Conservation (phyloP, 53 echinoderm and acorn worm species). For the Echinarachnius parma region DNA sequence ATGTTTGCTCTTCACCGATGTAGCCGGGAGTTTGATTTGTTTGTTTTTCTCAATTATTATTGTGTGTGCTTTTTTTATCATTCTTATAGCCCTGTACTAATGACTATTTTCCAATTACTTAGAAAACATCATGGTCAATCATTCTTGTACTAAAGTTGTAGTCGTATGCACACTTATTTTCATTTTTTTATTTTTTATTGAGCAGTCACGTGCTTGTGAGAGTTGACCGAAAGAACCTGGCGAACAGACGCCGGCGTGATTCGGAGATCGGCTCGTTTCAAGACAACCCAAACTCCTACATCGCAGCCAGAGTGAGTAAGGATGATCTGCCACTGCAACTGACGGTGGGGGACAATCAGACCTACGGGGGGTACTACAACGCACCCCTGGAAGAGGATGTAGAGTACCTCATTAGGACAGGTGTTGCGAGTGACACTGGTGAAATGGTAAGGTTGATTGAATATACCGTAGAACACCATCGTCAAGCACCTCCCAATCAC, state of each 20-base stretch:
- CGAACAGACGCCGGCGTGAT: conserved; percentile 7
- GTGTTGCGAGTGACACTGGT: conserved; percentile 30
- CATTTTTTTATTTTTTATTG: not conserved
- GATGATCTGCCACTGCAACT: conserved; percentile 6
- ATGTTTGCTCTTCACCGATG: too few species aligned
- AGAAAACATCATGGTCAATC: too few species aligned
- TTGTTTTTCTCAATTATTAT: too few species aligned
- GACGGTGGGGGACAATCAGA: conserved; percentile 57
- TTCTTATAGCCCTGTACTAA: too few species aligned
- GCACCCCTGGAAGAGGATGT: conserved; percentile 49
- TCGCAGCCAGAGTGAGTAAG: conserved; percentile 8
- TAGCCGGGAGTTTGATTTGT: too few species aligned
- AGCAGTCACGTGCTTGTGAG: conserved; percentile 5
- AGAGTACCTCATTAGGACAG: conserved; percentile 48
- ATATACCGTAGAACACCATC: too few species aligned
- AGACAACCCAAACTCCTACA: conserved; percentile 9
- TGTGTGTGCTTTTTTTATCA: too few species aligned
- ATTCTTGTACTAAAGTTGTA: too few species aligned
- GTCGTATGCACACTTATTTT: not conserved
- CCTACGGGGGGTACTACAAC: conserved; percentile 53
- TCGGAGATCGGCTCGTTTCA: not conserved
- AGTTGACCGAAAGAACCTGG: conserved; percentile 2
- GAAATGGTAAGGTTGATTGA: not conserved
- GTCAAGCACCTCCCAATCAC: too few species aligned
- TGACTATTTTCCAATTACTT: too few species aligned